Conservation (phyloP, 92 coral and sea anemone genomes). For the Siderastrea siderea region DNA sequence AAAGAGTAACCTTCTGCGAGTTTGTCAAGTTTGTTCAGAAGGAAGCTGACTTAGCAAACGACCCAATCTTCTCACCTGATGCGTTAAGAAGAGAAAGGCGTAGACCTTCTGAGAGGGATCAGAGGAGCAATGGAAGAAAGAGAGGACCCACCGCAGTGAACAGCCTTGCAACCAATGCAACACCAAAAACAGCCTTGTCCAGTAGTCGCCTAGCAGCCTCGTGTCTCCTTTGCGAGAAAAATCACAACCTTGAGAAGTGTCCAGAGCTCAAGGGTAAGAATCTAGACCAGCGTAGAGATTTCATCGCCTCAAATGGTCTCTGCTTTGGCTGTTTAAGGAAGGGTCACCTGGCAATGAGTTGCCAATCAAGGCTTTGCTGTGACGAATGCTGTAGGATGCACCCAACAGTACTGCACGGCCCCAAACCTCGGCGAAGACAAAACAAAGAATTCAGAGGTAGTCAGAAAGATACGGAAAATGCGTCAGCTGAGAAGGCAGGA, state of each 20-base stretch:
- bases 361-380: constrained; percentile 49
- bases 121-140: neutral
- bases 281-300: constrained; percentile 24
- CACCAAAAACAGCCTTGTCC: neutral
- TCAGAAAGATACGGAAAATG: neutral
- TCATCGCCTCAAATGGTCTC: constrained; percentile 44
- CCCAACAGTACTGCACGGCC: constrained; percentile 50
- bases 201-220: neutral
- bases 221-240: constrained; percentile 1
- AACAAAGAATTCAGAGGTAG: neutral
- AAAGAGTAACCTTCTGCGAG: constrained; percentile 23
- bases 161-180: constrained; percentile 28
- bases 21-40: constrained; percentile 59
- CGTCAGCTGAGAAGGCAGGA: too few species aligned
- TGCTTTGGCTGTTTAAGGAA: constrained; percentile 60
- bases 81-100: constrained; percentile 49
- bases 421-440: neutral
- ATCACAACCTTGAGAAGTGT: constrained; percentile 22
- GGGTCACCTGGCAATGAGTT: constrained; percentile 66
- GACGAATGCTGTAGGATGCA: constrained; percentile 54
- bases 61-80: constrained; percentile 76
- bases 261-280: constrained; percentile 15
- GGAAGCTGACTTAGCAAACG: constrained; percentile 75
- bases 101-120: neutral
- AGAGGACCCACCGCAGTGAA: neutral